Base-by-base conservation (phyloP, 2,113 vertebrate genomes). In the Trochalopteron elliotii region DNA sequence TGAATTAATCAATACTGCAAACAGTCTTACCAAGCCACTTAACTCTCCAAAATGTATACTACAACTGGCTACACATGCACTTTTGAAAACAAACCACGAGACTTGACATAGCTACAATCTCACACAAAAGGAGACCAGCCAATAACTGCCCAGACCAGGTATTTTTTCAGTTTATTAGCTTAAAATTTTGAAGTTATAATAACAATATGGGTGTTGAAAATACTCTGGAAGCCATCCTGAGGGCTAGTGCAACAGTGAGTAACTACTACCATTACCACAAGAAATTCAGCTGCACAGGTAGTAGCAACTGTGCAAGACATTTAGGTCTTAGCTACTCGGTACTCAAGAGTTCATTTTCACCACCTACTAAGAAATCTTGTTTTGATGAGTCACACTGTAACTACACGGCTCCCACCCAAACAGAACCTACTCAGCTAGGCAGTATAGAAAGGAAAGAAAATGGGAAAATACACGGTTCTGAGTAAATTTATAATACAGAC, bases 401-500 rank as follows among this genome's bases (percentile, higher is more conserved):
- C 9, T 90, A 37, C 15, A 64, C 1, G 30, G 49, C 45, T 91
- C 52, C 89, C 64, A 89, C 22, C 13, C 69, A 71, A 92, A 95
- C 10, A 82, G 45, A 19, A 63, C 12, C 61, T 91, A 79, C 42
- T 83, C 39, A 81, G 11, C 6, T 25, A 72, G 52, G 37, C n/a
- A 83, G 31, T 74, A 90, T 4, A 80, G 15, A 86, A 57, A 82
- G 22, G 23, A 53, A 42, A 12, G 39, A 67, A 91, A 85, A 60
- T n/a, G 6, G 27, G 20, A 44, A 69, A 77, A 47, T 6, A 71
- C 53, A 40, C 2, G 47, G 67, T 55, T 81, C 87, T 93, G 80
- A 96, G 69, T 88, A 93, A 91, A 96, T 96, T 87, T 81, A 69
- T 47, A 96, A 21, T 70, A 82, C 60, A 94, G 74, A 92, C 65